A percentile compares a stretch with the other conserved stretches of the same genome.
These are phyloP conservation scores for Sciurus carolinensis DNA, from an alignment of 2,797 vertebrate genomes.

Conservation along the genomic window DNA sequence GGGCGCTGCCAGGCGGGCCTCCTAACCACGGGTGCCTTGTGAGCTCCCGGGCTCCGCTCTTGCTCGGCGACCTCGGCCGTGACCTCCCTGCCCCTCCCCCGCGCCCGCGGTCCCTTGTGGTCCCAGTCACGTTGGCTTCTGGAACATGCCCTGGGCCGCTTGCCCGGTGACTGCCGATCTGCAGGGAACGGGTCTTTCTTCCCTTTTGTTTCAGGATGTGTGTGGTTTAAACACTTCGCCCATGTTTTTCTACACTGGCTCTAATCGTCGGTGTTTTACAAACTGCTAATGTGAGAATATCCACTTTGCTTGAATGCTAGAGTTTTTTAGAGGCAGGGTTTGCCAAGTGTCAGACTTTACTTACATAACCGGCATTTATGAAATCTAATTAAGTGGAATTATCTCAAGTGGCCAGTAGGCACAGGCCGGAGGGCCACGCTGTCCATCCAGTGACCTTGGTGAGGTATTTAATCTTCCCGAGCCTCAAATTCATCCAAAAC, in stretches of 20 bases:
- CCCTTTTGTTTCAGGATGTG: background rate
- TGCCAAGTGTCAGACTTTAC: background rate
- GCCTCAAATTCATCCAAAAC: background rate
- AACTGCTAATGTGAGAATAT: background rate
- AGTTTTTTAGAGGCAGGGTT: background rate
- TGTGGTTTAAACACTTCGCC: background rate
- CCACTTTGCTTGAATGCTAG: background rate
- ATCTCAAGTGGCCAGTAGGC: background rate
- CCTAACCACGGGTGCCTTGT: background rate
- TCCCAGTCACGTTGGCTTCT: background rate
- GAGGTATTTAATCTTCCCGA: background rate
- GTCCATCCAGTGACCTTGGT: background rate
- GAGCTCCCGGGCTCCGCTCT: background rate
- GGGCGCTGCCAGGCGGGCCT: background rate
- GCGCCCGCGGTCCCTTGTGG: rapidly evolving
- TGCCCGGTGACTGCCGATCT: background rate
- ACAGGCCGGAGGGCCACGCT: background rate
- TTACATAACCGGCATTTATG: background rate
- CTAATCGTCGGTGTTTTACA: background rate
- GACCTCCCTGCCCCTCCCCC: background rate
- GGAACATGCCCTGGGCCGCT: rapidly evolving
- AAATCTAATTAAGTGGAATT: background rate
- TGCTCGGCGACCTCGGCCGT: rapidly evolving
- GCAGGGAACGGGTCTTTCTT: background rate
- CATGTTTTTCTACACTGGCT: background rate